Base-by-base conservation (phyloP, 2,888 invertebrate genomes). In the Cheilosia vulpina region DNA sequence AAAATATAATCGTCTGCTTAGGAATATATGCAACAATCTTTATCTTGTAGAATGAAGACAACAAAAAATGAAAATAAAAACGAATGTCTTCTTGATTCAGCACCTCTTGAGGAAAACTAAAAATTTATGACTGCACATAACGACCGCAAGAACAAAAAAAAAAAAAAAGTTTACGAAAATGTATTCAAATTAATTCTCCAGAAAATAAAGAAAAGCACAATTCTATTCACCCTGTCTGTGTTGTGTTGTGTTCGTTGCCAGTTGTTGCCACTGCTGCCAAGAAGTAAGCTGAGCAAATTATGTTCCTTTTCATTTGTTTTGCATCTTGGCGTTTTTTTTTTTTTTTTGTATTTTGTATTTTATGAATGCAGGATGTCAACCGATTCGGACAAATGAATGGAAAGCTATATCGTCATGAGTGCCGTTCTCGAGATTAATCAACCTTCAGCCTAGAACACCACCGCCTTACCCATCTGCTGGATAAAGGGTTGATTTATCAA, bases 111-210 rank as follows among this genome's bases (percentile, higher is more conserved):
- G 58, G n/a, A 75, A 58, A 76, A 50, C 57, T 62, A 52, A 21
- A 73, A 76, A 81, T 76, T 58, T 81, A 81, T 65, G 58, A 45
- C 21, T 41, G 24, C 68, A 78, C 13, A 65, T n/a, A 53, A 53
- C 13, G 21, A 19, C 24, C 7, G 5, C 13, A 63, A 43, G 15
- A 62, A 57, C 53, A 50, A 43, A 63, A 19, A 58, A 43, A 15
- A 50, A 57, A 47, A 50, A 34, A 68, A n/a, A n/a, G n/a, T n/a
- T n/a, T n/a, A 19, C 21, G 2, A 21, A 21, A 21, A 73, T 55
- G 17, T 78, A 83, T 83, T 78, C 78, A 83, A 83, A 84, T 84
- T 84, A 83, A 79, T 84, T 75, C 80, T 21, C 68, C 50, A 47
- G 43, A 41, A 55, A 17, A 63, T 19, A 68, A 77, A 55, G 53